Evolutionary conservation across 2,888 invertebrate genomes (phyloP).

Genomic region (Eubasilissa splendida): DNA sequence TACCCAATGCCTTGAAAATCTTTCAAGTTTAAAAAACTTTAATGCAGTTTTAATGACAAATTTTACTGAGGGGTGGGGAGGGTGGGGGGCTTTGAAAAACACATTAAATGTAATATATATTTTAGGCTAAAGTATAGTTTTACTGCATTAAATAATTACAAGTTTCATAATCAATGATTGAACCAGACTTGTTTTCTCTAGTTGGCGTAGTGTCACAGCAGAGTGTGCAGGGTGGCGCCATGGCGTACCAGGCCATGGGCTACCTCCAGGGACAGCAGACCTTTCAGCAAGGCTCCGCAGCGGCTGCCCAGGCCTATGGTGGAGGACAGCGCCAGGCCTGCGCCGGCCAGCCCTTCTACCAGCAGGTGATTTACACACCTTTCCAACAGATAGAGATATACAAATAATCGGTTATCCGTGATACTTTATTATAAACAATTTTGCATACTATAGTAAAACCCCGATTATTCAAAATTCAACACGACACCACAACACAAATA

Average conservation of each 20-base stretch:
- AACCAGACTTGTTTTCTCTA: slow-evolving; percentile 1
- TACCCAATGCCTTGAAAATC: too few species aligned
- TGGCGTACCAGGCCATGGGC: slow-evolving; percentile 59
- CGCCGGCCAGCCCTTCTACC: slow-evolving; percentile 70
- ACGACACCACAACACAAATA: too few species aligned
- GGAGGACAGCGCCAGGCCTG: slow-evolving; percentile 62
- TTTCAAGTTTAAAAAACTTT: too few species aligned
- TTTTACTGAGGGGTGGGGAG: too few species aligned
- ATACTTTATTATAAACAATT: too few species aligned
- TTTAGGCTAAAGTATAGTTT: not conserved
- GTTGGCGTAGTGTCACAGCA: slow-evolving; percentile 63
- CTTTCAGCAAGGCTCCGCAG: slow-evolving; percentile 52
- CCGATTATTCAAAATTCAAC: too few species aligned
- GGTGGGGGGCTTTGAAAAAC: too few species aligned
- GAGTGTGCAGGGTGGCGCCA: slow-evolving; percentile 56
- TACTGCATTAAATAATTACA: slow-evolving; percentile 60
- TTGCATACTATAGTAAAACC: too few species aligned
- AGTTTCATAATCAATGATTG: not conserved
- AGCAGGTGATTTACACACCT: slow-evolving; percentile 62
- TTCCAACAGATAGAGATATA: too few species aligned
- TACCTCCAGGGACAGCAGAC: slow-evolving; percentile 60
- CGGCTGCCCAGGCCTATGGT: slow-evolving; percentile 51
- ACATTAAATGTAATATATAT: not conserved
- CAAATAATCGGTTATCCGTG: too few species aligned
- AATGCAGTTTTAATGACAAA: too few species aligned